phyloP scores from a whole-genome alignment of 2,797 vertebrate species.

The Rhinatrema bivittatum region DNA sequence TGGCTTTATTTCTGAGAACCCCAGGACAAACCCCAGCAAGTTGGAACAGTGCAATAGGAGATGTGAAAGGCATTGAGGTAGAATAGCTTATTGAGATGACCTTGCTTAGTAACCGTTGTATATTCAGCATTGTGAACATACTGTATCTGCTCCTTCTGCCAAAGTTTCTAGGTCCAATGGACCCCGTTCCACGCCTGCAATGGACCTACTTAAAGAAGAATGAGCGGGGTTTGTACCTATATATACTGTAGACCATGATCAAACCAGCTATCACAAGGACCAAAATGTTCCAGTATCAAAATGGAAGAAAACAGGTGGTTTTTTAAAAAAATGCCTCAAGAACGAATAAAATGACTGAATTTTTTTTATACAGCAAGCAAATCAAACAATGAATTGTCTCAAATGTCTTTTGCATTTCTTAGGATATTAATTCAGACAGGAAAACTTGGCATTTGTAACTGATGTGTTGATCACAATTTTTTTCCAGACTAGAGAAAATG shows the following conservation, averaged over 20 bases:
- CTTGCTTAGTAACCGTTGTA: background rate
- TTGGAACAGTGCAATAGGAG: background rate
- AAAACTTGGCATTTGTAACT: conserved; percentile 45
- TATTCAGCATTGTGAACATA: conserved; percentile 7
- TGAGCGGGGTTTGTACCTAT: conserved; percentile 40
- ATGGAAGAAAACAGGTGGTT: conserved; percentile 46
- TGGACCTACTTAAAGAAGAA: conserved; percentile 58
- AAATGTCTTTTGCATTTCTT: conserved; percentile 48
- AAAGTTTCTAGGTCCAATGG: conserved; percentile 68
- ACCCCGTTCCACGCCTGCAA: conserved; percentile 46
- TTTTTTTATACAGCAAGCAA: no score
- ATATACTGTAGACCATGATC: conserved; percentile 15
- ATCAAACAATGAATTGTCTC: conserved; percentile 29
- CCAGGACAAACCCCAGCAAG: background rate
- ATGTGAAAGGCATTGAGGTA: background rate
- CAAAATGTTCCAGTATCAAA: conserved; percentile 53
- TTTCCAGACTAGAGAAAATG: conserved; percentile 40
- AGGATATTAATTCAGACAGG: conserved; percentile 45
- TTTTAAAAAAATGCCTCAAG: conserved; percentile 53
- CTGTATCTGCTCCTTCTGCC: conserved; percentile 63
- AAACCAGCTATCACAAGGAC: conserved; percentile 55
- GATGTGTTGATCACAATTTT: conserved; percentile 39
- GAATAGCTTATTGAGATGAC: background rate
- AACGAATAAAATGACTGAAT: no score
- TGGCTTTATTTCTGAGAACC: background rate